Conservation (phyloP, 2,113 vertebrate genomes). For the Solea solea region DNA sequence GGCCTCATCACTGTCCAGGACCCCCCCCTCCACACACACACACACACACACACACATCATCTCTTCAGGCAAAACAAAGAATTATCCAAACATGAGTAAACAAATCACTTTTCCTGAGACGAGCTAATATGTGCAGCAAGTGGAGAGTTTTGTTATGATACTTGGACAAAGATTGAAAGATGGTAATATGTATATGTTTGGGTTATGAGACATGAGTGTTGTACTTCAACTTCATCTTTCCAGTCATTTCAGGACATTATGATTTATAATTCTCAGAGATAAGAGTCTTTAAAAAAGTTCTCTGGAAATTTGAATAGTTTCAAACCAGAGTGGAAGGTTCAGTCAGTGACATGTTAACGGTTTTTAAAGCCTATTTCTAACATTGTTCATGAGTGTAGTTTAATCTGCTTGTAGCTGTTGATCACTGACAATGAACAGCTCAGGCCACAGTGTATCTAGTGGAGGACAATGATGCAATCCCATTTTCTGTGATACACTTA, state of each 20-base stretch:
- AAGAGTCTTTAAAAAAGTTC: too few relatives aligned
- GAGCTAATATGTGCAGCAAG: background rate
- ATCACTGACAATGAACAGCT: background rate
- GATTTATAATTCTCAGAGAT: too few relatives aligned
- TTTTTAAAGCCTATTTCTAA: too few relatives aligned
- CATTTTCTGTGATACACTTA: background rate
- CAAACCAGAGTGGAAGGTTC: too few relatives aligned
- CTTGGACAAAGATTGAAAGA: slow-evolving; percentile 8
- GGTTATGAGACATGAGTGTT: background rate
- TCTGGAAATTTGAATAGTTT: too few relatives aligned
- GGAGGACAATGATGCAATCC: background rate
- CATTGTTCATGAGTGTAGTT: slow-evolving; percentile 10
- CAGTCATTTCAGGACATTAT: too few relatives aligned
- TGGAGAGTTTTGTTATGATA: slow-evolving; percentile 32
- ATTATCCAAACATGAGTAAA: slow-evolving; percentile 8
- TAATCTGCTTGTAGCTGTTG: slow-evolving; percentile 2
- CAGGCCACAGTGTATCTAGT: background rate
- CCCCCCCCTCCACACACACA: too few relatives aligned
- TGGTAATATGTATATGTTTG: slow-evolving; percentile 11
- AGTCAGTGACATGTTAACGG: too few relatives aligned
- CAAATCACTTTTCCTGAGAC: background rate
- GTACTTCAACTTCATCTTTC: too few relatives aligned
- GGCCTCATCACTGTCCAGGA: slow-evolving; percentile 12
- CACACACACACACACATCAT: background rate
- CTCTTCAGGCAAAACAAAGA: slow-evolving; percentile 15